These are phyloP conservation scores for Macroglossus sobrinus DNA, from an alignment of 2,113 vertebrate genomes.

Conservation along the genomic window DNA sequence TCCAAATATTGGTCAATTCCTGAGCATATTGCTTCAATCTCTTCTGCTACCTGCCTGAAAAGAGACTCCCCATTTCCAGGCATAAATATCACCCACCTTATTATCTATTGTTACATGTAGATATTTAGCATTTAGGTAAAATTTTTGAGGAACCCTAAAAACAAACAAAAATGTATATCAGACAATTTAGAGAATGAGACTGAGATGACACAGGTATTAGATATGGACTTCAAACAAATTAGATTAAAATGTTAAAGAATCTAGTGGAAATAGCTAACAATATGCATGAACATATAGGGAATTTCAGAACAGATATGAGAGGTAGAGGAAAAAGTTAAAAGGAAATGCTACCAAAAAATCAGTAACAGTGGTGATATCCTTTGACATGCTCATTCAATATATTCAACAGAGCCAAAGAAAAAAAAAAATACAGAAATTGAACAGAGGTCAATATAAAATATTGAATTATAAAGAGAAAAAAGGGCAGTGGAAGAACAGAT, in stretches of 20 bases:
- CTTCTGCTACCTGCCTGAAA: not conserved
- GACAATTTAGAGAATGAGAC: not conserved
- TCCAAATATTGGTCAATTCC: not conserved
- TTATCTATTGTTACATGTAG: not conserved
- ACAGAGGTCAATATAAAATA: not conserved
- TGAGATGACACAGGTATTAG: not conserved
- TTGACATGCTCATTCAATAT: not conserved
- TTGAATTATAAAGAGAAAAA: not conserved
- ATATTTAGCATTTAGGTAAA: not conserved
- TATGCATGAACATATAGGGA: accelerated
- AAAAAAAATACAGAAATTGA: not conserved
- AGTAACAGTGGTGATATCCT: not conserved
- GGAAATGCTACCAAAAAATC: not conserved
- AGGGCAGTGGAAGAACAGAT: not conserved
- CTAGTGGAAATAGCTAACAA: not conserved
- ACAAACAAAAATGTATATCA: not conserved
- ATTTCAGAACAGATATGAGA: not conserved
- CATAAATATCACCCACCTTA: not conserved
- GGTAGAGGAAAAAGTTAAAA: not conserved
- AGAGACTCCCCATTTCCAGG: not conserved
- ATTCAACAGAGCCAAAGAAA: not conserved
- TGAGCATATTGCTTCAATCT: not conserved
- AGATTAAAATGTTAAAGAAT: not conserved
- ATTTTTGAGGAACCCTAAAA: not conserved
- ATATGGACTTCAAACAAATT: not conserved